A percentile compares a stretch with the other conserved stretches of the same genome.
Conservation (phyloP, 2,113 vertebrate genomes). For the Nannobrachium achirus region DNA sequence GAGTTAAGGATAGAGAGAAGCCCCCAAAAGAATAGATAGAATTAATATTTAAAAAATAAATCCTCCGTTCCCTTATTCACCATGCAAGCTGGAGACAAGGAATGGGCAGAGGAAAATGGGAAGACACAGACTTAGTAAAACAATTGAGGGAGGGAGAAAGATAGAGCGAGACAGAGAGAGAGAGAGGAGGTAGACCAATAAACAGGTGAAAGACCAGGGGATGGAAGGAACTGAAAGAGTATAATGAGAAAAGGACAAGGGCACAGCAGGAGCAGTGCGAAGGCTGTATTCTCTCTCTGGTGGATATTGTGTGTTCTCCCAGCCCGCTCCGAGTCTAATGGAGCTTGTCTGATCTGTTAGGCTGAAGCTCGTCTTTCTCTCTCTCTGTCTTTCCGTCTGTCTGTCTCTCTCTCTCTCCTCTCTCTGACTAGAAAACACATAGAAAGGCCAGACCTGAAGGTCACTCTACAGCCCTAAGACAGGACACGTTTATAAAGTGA, state of each 20-base stretch:
- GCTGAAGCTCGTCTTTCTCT: background rate
- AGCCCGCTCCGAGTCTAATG: conserved; percentile 32
- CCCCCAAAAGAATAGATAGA: too few species aligned
- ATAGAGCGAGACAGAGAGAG: background rate
- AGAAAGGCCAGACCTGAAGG: background rate
- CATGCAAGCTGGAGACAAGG: background rate
- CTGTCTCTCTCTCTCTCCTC: conserved; percentile 1
- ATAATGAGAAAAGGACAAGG: conserved; percentile 36
- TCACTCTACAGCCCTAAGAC: too few species aligned
- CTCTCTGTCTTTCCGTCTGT: background rate
- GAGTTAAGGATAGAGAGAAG: conserved; percentile 48
- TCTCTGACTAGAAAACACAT: background rate
- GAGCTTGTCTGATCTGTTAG: conserved; percentile 30
- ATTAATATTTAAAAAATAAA: background rate
- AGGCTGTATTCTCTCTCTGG: conserved; percentile 28
- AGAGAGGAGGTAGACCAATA: background rate
- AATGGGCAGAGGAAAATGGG: background rate
- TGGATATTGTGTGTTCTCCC: background rate
- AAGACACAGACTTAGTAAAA: background rate
- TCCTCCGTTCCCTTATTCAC: conserved; percentile 49
- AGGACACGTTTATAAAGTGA: background rate
- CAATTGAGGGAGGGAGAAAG: conserved; percentile 3
- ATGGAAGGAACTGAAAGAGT: conserved; percentile 8
- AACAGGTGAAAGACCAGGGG: background rate
- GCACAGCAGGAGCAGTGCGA: conserved; percentile 20